These are phyloP conservation scores for Nemotelus nigrinus DNA, from an alignment of 2,888 invertebrate species.

Conservation along the genomic window DNA sequence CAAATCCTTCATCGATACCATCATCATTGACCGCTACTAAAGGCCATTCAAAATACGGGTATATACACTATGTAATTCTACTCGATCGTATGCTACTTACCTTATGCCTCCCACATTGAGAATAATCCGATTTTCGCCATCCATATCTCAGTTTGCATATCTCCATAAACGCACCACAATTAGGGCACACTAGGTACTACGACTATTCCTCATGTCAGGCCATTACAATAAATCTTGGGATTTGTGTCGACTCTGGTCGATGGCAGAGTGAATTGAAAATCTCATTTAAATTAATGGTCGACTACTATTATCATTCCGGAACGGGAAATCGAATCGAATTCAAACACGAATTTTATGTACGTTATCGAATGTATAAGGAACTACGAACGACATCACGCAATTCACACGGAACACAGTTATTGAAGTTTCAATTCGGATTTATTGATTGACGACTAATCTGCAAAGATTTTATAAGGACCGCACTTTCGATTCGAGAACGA, in stretches of 20 bases:
- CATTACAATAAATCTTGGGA: constrained; percentile 25
- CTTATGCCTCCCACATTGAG: constrained; percentile 94
- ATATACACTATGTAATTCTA: too few species aligned
- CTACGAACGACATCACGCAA: not conserved
- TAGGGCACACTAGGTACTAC: constrained; percentile 8
- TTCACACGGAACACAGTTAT: not conserved
- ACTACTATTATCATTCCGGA: constrained; percentile 1
- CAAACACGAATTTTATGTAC: constrained; percentile 1
- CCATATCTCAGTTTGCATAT: constrained; percentile 68
- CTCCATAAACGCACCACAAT: constrained; percentile 43
- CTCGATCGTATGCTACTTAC: constrained; percentile 59
- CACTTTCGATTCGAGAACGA: not conserved
- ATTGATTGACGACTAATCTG: not conserved
- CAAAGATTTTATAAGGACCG: not conserved
- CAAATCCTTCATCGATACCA: too few species aligned
- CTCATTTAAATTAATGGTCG: constrained; percentile 38
- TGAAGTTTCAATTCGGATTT: not conserved
- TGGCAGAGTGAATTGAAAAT: constrained; percentile 2
- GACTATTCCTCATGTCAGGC: constrained; percentile 29
- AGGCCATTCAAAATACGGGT: too few species aligned
- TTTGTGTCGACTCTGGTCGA: constrained; percentile 5
- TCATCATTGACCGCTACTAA: too few species aligned
- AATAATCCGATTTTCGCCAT: constrained; percentile 93
- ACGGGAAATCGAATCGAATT: not conserved
- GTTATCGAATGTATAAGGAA: not conserved